Percentiles rank a stretch among this genome's conserved stretches.
Evolutionary conservation across 2,113 vertebrate species (phyloP).

Genomic region (Miniopterus natalensis): DNA sequence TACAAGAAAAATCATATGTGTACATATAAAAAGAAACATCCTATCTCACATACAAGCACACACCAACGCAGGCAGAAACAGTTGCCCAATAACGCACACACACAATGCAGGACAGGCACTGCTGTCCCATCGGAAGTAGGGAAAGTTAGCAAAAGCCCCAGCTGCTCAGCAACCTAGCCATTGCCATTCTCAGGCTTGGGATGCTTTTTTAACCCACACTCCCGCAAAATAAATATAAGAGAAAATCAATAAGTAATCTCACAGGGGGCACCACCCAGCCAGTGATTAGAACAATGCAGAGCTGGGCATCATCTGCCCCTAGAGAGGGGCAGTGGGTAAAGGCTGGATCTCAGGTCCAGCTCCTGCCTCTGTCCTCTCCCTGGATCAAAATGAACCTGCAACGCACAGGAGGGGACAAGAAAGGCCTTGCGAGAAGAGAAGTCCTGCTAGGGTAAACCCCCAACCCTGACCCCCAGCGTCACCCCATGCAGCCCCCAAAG

Average conservation of each 20-base stretch:
- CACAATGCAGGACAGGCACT: no score
- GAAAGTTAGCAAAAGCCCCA: neutral
- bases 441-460: neutral
- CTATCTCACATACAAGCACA: neutral
- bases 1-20: neutral
- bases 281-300: neutral
- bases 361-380: neutral
- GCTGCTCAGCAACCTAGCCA: neutral
- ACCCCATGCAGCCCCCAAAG: neutral
- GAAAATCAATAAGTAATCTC: constrained; percentile 4
- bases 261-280: neutral
- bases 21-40: fast-evolving
- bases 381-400: neutral
- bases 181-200: neutral
- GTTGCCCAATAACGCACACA: neutral
- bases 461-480: neutral
- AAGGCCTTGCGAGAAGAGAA: neutral
- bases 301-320: neutral
- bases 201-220: neutral
- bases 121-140: neutral
- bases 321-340: neutral
- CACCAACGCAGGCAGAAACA: neutral
- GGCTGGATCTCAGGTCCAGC: neutral
- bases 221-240: constrained; percentile 3
- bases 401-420: neutral